Conservation (phyloP, 2,797 vertebrate species). For the Chrosomus eos region DNA sequence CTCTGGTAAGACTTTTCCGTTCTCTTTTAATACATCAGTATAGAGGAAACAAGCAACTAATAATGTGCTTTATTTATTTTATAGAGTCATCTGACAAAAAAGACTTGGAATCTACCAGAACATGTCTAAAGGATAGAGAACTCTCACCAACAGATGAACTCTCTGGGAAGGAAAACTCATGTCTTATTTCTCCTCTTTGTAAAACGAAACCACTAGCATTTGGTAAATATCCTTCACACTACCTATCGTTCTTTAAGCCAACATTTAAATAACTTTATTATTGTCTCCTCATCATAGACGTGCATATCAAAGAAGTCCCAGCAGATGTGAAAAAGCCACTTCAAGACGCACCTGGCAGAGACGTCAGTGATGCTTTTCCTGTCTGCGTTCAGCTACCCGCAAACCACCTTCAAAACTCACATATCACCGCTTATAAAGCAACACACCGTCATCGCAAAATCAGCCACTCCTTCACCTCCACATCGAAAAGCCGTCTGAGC, state of each 20-base stretch:
- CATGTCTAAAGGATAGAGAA: constrained; percentile 52
- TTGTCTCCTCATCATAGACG: neutral
- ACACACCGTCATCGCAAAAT: constrained; percentile 44
- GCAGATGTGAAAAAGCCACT: constrained; percentile 8
- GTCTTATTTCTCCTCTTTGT: constrained; percentile 22
- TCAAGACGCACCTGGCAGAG: neutral
- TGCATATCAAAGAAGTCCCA: constrained; percentile 4
- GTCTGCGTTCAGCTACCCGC: constrained; percentile 30
- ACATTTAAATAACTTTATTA: neutral
- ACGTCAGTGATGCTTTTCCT: constrained; percentile 29
- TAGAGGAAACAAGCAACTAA: neutral
- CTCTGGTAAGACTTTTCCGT: constrained; percentile 8
- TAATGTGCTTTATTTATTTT: constrained; percentile 10
- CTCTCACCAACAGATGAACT: constrained; percentile 52
- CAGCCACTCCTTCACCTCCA: constrained; percentile 57
- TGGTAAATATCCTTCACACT: constrained; percentile 37
- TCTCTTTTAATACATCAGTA: neutral
- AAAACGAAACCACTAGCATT: constrained; percentile 31
- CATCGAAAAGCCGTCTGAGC: constrained; percentile 58
- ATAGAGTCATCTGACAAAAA: constrained; percentile 55
- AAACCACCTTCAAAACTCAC: constrained; percentile 41
- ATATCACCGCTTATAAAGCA: constrained; percentile 40
- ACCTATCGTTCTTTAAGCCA: neutral
- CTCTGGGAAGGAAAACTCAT: constrained; percentile 36
- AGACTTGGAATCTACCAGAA: constrained; percentile 51